These are phyloP conservation scores for Lerista edwardsae DNA, from an alignment of 2,797 vertebrate species.

Conservation along the genomic window DNA sequence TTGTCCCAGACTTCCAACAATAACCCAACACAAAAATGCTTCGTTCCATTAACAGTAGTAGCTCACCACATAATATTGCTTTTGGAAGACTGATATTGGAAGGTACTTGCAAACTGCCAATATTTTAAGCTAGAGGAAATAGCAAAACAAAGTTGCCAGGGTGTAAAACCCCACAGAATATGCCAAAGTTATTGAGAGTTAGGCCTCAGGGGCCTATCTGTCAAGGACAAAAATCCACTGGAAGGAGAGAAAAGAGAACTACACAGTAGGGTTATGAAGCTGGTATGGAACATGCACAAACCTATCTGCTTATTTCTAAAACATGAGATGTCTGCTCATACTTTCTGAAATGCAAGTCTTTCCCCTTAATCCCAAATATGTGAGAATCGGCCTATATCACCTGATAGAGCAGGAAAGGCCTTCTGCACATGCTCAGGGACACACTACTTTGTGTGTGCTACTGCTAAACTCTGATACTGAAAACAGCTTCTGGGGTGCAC, in stretches of 20 bases:
- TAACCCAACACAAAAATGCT: no score
- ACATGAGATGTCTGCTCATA: neutral
- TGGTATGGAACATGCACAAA: neutral
- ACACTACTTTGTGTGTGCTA: neutral
- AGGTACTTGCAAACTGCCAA: neutral
- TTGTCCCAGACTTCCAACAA: no score
- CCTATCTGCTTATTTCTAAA: neutral
- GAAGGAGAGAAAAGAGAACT: neutral
- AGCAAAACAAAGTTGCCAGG: neutral
- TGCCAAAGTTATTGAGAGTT: neutral
- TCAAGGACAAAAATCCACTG: neutral
- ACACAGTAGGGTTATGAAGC: neutral
- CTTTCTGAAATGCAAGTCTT: neutral
- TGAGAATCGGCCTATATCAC: accelerated
- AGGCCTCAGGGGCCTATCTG: neutral
- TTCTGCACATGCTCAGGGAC: neutral
- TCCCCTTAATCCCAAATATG: neutral
- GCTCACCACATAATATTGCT: no score
- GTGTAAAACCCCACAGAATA: neutral
- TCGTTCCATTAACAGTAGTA: no score
- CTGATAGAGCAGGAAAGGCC: neutral
- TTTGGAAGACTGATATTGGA: neutral
- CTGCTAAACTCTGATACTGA: neutral
- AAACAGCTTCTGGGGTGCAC: neutral
- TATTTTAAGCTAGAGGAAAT: neutral